Evolutionary conservation across 2,113 vertebrate species (phyloP), one percentile per base, ranked within the genome.

Genomic region (Tretioscincus oriximinensis): DNA sequence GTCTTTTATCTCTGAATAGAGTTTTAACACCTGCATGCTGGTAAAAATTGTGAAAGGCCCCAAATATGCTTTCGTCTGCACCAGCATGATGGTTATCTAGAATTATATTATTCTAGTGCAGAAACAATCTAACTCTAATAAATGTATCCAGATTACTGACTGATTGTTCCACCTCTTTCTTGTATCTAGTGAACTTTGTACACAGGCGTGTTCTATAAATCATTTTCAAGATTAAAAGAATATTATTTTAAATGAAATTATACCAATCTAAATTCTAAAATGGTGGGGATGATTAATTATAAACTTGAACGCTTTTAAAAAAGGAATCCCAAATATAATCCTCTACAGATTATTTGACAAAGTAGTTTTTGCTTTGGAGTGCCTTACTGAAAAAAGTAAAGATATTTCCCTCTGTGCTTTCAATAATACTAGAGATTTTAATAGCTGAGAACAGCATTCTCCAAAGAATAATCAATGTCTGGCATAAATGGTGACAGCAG

Each of bases 131-230:
- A 41, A 41, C 35, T 41, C 2, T 41, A 41, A 41, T 41, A 4
- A 41, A 41, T 41, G 35, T 5, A 41, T 5, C 2, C 35, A 41
- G 18, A 75, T 7, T 14, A 26, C 22, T 45, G 73, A 75, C 21
- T 18, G 20, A 20, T 63, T 29, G 11, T 12, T 31, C 63, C 18
- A 31, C 16, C 24, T 31, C 31, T 60, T 7, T 26, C 2, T 26
- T 69, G 76, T 1, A 54, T 88, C 63, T 61, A 80, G 4, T 63
- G 24, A 86, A 70, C 82, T 72, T 67, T 0, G 0, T 20, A 76
- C 60, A 58, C 70, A 29, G n/a, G 70, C 85, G 64, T 87, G 35
- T 80, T 76, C 67, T 86, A 51, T 74, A 87, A 89, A 74, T 77
- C 16, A 67, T 47, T 58, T 69, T 70, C 80, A 81, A 47, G 76